Conservation (phyloP, 37 sponge, comb jelly and placozoan genomes). For the Agelas oroides region DNA sequence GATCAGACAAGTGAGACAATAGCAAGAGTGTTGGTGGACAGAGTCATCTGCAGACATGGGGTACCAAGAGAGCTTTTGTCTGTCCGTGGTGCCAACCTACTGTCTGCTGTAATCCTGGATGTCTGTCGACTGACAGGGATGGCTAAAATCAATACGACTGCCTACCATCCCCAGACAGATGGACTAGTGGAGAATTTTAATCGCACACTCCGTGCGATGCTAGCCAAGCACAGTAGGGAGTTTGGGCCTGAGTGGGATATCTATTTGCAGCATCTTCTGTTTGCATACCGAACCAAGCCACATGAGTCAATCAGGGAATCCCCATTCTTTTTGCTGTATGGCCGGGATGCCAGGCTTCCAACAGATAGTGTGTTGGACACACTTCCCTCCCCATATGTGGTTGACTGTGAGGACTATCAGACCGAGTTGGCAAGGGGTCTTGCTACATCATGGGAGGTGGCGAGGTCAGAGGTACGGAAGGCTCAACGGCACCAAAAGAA, state of each 20-base stretch:
- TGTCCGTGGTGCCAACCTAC: not conserved
- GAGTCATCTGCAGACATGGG: conserved; percentile 25
- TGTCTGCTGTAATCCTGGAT: too few species aligned
- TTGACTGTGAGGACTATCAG: conserved; percentile 41
- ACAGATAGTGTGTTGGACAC: conserved; percentile 25
- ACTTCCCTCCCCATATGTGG: not conserved
- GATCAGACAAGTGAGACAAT: conserved; percentile 12
- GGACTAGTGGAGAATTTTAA: too few species aligned
- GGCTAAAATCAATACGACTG: too few species aligned
- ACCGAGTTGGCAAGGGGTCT: not conserved
- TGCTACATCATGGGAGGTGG: conserved; percentile 9
- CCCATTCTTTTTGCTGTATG: conserved; percentile 59
- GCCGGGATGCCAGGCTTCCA: conserved; percentile 35
- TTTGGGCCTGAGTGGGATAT: too few species aligned
- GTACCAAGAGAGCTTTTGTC: conserved; percentile 28
- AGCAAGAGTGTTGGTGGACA: conserved; percentile 8
- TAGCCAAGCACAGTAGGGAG: too few species aligned
- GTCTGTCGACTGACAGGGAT: too few species aligned
- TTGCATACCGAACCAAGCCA: too few species aligned
- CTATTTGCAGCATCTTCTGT: too few species aligned
- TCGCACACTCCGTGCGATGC: too few species aligned
- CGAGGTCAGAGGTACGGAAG: not conserved
- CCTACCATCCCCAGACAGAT: too few species aligned
- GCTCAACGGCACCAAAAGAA: conserved; percentile 19
- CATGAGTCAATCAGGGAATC: conserved; percentile 33